These are phyloP conservation scores for Poecilia picta DNA, from an alignment of 2,797 vertebrate species.

Conservation along the genomic window DNA sequence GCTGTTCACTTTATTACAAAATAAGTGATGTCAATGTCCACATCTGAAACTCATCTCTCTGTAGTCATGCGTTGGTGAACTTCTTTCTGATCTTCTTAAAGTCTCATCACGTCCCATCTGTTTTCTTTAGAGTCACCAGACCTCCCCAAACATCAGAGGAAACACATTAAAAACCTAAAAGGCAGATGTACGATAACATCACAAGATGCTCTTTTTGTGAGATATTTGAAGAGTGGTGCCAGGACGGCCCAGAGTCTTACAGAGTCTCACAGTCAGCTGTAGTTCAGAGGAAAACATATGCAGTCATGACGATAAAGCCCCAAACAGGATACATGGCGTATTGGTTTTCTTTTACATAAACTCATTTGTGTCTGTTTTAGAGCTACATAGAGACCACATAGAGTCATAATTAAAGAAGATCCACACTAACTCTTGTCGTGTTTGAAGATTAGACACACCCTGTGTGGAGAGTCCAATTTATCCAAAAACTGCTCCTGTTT, in stretches of 20 bases:
- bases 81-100: conserved; percentile 17
- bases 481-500: conserved; percentile 36
- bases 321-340: not conserved
- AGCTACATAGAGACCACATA: conserved; percentile 14
- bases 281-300: not conserved
- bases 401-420: not conserved
- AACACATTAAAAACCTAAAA: conserved; percentile 6
- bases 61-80: not conserved
- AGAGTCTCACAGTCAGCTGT: not conserved
- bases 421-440: conserved; percentile 11
- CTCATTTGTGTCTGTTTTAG: conserved; percentile 4
- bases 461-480: conserved; percentile 35
- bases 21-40: not conserved
- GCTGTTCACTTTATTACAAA: not conserved
- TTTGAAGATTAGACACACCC: conserved; percentile 49
- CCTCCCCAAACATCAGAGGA: conserved; percentile 11
- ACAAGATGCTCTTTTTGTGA: not conserved
- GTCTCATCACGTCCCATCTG: not conserved
- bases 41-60: not conserved
- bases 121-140: conserved; percentile 32
- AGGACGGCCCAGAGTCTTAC: not conserved
- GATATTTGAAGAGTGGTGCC: not conserved
- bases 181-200: not conserved
- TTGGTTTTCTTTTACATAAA: not conserved
- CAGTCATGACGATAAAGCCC: not conserved